A percentile compares a stretch with the other conserved stretches of the same genome.
phyloP scores from a whole-genome alignment of 2,888 invertebrate species.

The Nephrotoma appendiculata region DNA sequence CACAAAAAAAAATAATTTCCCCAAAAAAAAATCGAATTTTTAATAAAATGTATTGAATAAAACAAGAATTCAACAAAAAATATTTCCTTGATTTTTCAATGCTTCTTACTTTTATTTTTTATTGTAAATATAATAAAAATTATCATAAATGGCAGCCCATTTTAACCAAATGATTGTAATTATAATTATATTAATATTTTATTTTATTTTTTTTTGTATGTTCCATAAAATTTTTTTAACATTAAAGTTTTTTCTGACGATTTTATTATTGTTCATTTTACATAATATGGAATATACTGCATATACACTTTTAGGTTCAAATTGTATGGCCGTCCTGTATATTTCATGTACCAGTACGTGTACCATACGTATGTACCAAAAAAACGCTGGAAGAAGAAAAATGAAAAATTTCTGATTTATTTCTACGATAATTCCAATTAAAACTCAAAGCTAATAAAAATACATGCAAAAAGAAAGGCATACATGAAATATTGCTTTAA shows the following conservation, averaged over 20 bases:
- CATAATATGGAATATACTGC: not conserved
- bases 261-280: not conserved
- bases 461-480: not conserved
- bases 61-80: not conserved
- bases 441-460: not conserved
- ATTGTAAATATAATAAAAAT: not conserved
- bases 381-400: not conserved
- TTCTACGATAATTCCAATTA: constrained; percentile 1
- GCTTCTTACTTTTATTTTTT: not conserved
- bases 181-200: not conserved
- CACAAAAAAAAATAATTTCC: not conserved
- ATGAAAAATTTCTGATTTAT: not conserved
- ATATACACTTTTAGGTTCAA: not conserved
- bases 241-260: not conserved
- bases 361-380: not conserved
- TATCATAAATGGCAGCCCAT: constrained; percentile 3
- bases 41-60: not conserved
- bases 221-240: not conserved
- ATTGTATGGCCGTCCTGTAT: not conserved
- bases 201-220: not conserved
- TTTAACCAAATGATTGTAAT: constrained; percentile 1
- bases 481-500: not conserved
- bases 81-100: not conserved
- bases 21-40: not conserved
- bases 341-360: not conserved